phyloP scores from a whole-genome alignment of 2,888 invertebrate genomes.

The Myopa tessellatipennis region DNA sequence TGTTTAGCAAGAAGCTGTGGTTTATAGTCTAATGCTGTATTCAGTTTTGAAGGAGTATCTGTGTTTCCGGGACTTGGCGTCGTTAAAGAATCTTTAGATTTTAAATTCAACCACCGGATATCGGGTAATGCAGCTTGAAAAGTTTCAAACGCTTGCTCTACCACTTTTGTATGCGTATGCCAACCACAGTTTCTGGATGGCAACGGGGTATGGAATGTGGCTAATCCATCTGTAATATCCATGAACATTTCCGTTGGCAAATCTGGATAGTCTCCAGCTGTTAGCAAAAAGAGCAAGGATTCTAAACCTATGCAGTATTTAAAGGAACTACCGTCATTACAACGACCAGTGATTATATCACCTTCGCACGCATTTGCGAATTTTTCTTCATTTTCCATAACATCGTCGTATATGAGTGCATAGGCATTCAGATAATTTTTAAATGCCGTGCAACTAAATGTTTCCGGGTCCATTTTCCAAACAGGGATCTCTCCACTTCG shows the following conservation, averaged over 20 bases:
- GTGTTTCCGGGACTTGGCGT: neutral
- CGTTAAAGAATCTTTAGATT: neutral
- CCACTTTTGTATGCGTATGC: conserved; percentile 56
- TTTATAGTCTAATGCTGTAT: conserved; percentile 40
- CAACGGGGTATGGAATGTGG: conserved; percentile 57
- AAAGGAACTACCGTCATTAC: conserved; percentile 15
- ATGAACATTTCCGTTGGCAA: conserved; percentile 58
- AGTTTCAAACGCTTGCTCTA: conserved; percentile 49
- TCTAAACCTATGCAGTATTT: conserved; percentile 54
- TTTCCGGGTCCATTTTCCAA: conserved; percentile 20
- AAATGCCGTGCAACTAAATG: conserved; percentile 28
- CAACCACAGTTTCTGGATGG: conserved; percentile 59
- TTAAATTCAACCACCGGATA: conserved; percentile 48
- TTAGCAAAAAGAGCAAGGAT: conserved; percentile 56
- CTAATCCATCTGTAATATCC: conserved; percentile 40
- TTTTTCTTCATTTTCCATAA: conserved; percentile 25
- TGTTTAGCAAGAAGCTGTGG: conserved; percentile 42
- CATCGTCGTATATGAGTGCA: conserved; percentile 31
- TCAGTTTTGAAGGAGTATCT: neutral
- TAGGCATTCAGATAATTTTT: conserved; percentile 49
- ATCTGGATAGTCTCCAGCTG: conserved; percentile 56
- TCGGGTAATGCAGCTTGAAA: conserved; percentile 33
- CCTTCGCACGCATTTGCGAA: conserved; percentile 13
- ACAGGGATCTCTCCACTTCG: conserved; percentile 42
- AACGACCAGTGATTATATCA: neutral